Conservation (phyloP, 2,113 vertebrate species). For the Smithornis capensis region DNA sequence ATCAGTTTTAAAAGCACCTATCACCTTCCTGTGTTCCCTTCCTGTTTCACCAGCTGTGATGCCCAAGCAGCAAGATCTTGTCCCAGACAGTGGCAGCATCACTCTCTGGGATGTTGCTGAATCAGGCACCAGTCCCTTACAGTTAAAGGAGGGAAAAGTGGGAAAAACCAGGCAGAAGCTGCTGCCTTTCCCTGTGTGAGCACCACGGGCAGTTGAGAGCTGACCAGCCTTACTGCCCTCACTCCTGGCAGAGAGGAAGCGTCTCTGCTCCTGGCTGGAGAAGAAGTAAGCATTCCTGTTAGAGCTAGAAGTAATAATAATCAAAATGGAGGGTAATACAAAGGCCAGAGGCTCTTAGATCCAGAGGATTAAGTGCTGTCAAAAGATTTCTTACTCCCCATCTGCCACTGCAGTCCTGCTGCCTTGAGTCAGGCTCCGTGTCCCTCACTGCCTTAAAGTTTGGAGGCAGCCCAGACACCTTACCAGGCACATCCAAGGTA, state of each 20-base stretch:
- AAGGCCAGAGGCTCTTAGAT: neutral
- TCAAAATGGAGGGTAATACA: neutral
- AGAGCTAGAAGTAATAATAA: neutral
- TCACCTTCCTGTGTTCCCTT: neutral
- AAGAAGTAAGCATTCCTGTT: neutral
- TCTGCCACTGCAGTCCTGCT: neutral
- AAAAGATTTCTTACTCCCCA: neutral
- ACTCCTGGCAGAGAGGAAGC: neutral
- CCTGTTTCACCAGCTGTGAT: neutral
- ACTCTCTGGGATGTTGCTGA: neutral
- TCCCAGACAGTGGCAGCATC: neutral
- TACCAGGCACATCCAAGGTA: neutral
- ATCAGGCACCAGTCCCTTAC: neutral
- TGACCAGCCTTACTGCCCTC: neutral
- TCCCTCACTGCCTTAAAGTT: neutral
- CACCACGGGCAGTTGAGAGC: neutral
- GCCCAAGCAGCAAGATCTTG: neutral
- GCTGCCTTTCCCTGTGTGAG: neutral
- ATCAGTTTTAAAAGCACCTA: neutral
- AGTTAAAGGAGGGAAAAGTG: neutral
- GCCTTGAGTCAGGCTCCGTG: neutral
- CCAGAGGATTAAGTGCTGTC: neutral
- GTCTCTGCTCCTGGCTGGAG: neutral
- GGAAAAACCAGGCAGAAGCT: neutral
- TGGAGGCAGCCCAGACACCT: neutral